phyloP scores from a whole-genome alignment of 2,113 vertebrate species.

The Herpetotheres cachinnans region DNA sequence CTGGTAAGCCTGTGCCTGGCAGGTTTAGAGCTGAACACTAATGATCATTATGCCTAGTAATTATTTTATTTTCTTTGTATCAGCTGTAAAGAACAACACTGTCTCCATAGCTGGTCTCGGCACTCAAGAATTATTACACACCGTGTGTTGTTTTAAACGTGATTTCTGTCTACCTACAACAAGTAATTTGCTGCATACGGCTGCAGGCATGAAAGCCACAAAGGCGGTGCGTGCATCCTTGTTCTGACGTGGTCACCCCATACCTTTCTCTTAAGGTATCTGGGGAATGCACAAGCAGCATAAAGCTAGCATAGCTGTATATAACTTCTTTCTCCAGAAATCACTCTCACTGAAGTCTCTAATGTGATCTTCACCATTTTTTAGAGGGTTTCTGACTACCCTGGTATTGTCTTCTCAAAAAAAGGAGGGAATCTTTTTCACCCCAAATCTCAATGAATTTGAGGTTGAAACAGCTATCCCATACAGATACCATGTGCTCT shows the following conservation, averaged over 20 bases:
- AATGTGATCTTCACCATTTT: neutral
- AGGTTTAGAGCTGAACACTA: neutral
- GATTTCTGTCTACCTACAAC: neutral
- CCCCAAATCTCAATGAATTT: neutral
- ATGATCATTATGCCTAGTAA: neutral
- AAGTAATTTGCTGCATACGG: neutral
- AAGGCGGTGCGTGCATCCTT: fast-evolving
- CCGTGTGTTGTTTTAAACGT: neutral
- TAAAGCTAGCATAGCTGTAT: neutral
- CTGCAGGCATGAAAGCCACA: neutral
- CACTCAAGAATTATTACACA: neutral
- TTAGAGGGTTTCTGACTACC: neutral
- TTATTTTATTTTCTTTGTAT: neutral
- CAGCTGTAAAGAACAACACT: neutral
- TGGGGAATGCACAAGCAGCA: neutral
- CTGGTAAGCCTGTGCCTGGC: neutral
- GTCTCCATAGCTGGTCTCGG: neutral
- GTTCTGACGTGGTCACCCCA: neutral
- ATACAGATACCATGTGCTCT: neutral
- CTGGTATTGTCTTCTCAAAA: neutral
- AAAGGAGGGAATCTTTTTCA: neutral
- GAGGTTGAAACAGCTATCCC: neutral
- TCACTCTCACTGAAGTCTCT: neutral
- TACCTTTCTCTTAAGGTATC: neutral
- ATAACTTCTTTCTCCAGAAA: neutral